Percentiles rank a stretch among this genome's conserved stretches.
These are phyloP conservation scores for Ectemnius cavifrons DNA, from an alignment of 2,888 invertebrate genomes.

Conservation along the genomic window DNA sequence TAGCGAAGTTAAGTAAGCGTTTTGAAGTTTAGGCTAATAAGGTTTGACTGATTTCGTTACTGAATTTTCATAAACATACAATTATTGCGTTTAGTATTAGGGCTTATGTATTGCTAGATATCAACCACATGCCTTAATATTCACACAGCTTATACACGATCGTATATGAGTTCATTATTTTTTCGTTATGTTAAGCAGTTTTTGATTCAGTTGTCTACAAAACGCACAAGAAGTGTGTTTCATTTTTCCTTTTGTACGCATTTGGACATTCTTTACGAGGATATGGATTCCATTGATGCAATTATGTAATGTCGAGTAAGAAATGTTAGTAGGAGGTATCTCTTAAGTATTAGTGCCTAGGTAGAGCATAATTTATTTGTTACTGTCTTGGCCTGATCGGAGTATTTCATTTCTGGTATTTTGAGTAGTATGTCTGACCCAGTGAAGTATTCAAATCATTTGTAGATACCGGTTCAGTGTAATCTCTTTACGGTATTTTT, in stretches of 20 bases:
- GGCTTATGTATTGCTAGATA: slow-evolving; percentile 47
- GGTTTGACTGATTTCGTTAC: no score
- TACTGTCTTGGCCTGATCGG: slow-evolving; percentile 31
- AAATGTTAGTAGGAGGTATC: slow-evolving; percentile 32
- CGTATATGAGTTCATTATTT: slow-evolving; percentile 15
- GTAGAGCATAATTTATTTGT: slow-evolving; percentile 45
- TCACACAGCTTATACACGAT: slow-evolving; percentile 18
- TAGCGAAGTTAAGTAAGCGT: no score
- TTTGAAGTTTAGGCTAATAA: no score
- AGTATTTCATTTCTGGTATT: slow-evolving; percentile 20
- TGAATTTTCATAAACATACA: no score
- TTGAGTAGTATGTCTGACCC: slow-evolving; percentile 20
- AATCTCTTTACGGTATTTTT: no score
- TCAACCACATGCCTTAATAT: slow-evolving; percentile 51
- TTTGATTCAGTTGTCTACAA: slow-evolving; percentile 36
- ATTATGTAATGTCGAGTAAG: slow-evolving; percentile 24
- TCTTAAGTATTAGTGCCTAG: slow-evolving; percentile 44
- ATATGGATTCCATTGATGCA: slow-evolving; percentile 24
- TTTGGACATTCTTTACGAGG: slow-evolving; percentile 17
- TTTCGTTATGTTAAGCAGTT: slow-evolving; percentile 27
- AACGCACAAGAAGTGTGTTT: slow-evolving; percentile 37
- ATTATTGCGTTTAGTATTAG: no score
- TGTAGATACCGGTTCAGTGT: no score
- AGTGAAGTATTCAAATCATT: no score
- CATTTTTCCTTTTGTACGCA: slow-evolving; percentile 19